Evolutionary conservation across 37 sponge, comb jelly and placozoan genomes (phyloP).

Genomic region (Bolinopsis microptera): DNA sequence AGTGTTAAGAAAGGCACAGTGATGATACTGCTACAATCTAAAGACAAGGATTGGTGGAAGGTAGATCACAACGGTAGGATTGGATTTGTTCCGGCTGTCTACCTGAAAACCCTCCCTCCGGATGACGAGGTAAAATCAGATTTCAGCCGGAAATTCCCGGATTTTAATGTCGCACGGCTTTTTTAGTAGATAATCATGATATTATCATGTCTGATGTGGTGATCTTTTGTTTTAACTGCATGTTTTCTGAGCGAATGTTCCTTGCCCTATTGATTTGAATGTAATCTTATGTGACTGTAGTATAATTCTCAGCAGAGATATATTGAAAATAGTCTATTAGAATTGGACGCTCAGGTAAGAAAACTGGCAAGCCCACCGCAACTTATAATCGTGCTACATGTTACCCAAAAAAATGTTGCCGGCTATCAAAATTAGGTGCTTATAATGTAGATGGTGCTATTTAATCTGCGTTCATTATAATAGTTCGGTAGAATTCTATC

Average conservation of each 20-base stretch:
- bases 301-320: neutral
- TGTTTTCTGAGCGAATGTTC: neutral
- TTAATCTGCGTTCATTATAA: no score
- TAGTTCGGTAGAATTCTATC: no score
- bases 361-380: neutral
- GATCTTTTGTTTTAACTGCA: neutral
- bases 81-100: conserved; percentile 39
- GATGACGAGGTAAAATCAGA: conserved; percentile 29
- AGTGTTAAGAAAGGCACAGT: conserved; percentile 53
- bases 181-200: neutral
- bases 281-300: neutral
- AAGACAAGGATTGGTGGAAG: conserved; percentile 65
- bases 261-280: neutral
- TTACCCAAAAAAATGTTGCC: neutral
- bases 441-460: no score
- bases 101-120: conserved; percentile 47
- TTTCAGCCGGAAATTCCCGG: neutral
- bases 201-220: neutral
- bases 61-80: conserved; percentile 59
- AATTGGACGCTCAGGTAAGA: conserved; percentile 52
- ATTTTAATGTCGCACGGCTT: neutral
- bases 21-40: conserved; percentile 42
- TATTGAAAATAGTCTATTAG: conserved; percentile 32
- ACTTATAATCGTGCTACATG: neutral
- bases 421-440: neutral